phyloP scores from a whole-genome alignment of 2,113 vertebrate species.

The Gymnorhina tibicen region DNA sequence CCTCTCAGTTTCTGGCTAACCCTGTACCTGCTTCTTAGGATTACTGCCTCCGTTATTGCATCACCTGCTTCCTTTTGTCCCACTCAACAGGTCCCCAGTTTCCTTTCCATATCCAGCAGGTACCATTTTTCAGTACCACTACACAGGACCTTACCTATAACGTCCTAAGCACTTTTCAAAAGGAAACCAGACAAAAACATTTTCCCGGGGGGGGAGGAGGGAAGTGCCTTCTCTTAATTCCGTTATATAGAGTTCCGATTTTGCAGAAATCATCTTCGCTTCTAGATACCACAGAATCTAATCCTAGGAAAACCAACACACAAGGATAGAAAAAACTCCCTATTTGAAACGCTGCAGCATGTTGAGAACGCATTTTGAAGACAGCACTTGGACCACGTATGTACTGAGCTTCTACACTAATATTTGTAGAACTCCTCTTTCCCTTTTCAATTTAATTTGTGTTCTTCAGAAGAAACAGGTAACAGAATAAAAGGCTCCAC shows the following conservation, averaged over 20 bases:
- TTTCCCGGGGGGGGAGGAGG: fast-evolving
- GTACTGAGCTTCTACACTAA: background rate
- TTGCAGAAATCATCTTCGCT: background rate
- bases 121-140: background rate
- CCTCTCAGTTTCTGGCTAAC: background rate
- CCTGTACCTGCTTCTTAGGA: background rate
- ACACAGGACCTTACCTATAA: background rate
- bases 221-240: background rate
- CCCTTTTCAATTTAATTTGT: background rate
- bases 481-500: too few species aligned
- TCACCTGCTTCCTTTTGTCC: background rate
- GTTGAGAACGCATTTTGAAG: background rate
- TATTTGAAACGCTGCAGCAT: background rate
- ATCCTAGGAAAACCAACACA: background rate
- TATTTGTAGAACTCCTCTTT: background rate
- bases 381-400: fast-evolving
- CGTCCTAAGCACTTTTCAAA: background rate
- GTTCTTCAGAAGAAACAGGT: too few species aligned
- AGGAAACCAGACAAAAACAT: background rate
- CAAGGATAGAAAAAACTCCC: background rate
- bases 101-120: background rate
- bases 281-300: background rate
- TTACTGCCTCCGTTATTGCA: background rate
- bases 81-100: background rate
- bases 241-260: background rate